These are phyloP conservation scores for Leucoptera coffeella DNA, from an alignment of 2,888 invertebrate genomes.

Conservation along the genomic window DNA sequence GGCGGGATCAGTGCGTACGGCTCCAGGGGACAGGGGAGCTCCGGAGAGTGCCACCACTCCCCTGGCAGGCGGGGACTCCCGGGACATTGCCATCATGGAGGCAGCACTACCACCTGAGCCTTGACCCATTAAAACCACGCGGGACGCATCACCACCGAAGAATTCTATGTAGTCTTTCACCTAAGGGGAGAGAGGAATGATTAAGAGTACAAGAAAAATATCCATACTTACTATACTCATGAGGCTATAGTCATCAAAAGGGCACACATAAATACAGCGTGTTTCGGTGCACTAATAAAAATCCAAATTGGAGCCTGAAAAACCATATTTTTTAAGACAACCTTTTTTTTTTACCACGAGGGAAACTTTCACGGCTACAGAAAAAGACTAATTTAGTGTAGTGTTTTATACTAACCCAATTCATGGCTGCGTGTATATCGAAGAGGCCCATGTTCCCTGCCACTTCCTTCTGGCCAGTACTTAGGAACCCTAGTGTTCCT, in stretches of 20 bases:
- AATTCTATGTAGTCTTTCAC: slow-evolving; percentile 63
- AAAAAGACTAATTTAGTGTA: no score
- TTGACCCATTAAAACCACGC: slow-evolving; percentile 70
- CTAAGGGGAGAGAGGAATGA: slow-evolving; percentile 11
- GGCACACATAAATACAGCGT: no score
- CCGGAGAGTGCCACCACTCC: slow-evolving; percentile 75
- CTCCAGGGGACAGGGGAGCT: slow-evolving; percentile 64
- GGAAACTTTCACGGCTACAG: no score
- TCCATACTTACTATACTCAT: background rate
- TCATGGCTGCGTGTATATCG: slow-evolving; percentile 64
- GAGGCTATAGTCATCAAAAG: slow-evolving; percentile 1
- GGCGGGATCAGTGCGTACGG: slow-evolving; percentile 58
- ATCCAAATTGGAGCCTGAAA: no score
- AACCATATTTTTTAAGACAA: no score
- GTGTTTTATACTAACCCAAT: slow-evolving; percentile 61
- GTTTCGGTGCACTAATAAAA: no score
- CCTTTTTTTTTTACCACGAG: no score
- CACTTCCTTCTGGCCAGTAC: slow-evolving; percentile 63
- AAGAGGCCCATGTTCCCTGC: slow-evolving; percentile 73
- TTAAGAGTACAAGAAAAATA: background rate
- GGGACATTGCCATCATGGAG: slow-evolving; percentile 60
- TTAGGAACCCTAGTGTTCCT: slow-evolving; percentile 71
- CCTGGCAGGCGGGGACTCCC: slow-evolving; percentile 51
- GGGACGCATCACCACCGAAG: slow-evolving; percentile 70
- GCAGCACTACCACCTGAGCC: slow-evolving; percentile 74